Percentiles rank a stretch among this genome's conserved stretches.
Conservation (phyloP, 2,888 invertebrate species). For the Melikaiella ostensackeni region DNA sequence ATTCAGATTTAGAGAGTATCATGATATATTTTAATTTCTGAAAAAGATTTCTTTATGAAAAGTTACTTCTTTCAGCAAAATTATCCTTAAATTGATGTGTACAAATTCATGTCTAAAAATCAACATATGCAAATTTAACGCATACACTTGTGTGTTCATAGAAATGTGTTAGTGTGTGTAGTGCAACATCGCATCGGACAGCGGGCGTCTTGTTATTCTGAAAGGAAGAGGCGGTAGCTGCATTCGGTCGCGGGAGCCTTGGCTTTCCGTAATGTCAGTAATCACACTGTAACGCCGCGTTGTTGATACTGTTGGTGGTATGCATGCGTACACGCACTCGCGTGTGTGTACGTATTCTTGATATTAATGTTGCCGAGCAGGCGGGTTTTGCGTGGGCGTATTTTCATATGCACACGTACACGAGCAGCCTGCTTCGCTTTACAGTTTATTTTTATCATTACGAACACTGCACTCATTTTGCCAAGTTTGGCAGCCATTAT, state of each 20-base stretch:
- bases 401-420: constrained; percentile 18
- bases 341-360: constrained; percentile 8
- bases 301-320: constrained; percentile 29
- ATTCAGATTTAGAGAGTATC: no score
- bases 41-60: no score
- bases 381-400: constrained; percentile 15
- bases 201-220: constrained; percentile 32
- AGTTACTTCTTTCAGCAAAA: not conserved
- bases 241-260: constrained; percentile 47
- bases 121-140: not conserved
- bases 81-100: no score
- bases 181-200: not conserved
- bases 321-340: constrained; percentile 24
- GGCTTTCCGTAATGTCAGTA: constrained; percentile 52
- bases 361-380: constrained; percentile 11
- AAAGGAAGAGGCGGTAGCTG: constrained; percentile 46
- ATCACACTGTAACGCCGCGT: constrained; percentile 42
- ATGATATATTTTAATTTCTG: no score
- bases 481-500: constrained; percentile 26
- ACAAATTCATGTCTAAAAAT: not conserved
- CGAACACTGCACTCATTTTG: constrained; percentile 10
- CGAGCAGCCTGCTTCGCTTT: not conserved
- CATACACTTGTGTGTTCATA: no score
- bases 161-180: not conserved
- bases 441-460: no score